These are phyloP conservation scores for Tiliqua scincoides DNA, from an alignment of 2,113 vertebrate genomes.

Conservation along the genomic window DNA sequence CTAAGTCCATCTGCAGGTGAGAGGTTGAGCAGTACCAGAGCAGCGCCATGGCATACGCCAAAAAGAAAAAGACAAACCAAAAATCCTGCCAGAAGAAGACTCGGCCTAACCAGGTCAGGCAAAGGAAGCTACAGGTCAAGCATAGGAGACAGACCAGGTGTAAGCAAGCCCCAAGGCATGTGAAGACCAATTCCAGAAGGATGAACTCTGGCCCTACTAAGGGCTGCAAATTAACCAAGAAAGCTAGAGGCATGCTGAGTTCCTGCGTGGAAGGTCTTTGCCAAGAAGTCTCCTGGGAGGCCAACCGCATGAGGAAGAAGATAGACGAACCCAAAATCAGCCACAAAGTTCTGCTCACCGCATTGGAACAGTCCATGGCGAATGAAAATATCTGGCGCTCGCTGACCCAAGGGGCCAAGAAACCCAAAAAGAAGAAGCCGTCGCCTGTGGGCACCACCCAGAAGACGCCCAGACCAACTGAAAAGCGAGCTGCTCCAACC, in stretches of 20 bases:
- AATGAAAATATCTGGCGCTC: neutral
- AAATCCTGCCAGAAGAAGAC: neutral
- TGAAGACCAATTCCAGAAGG: neutral
- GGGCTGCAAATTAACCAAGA: neutral
- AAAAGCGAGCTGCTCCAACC: neutral
- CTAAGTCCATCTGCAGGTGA: neutral
- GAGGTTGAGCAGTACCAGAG: neutral
- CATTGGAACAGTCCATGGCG: slow-evolving; percentile 2
- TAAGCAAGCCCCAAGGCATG: neutral
- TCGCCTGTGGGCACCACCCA: neutral
- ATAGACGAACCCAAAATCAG: neutral
- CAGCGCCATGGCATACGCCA: neutral
- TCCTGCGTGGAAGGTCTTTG: slow-evolving; percentile 8
- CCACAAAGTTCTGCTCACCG: neutral
- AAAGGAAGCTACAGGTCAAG: neutral
- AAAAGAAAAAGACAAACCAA: neutral
- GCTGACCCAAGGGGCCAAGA: neutral
- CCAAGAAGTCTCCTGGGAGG: neutral
- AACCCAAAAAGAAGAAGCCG: neutral
- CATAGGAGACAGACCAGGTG: neutral
- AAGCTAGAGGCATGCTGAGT: neutral
- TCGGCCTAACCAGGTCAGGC: neutral
- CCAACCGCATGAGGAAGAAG: slow-evolving; percentile 8
- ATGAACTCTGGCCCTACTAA: neutral
- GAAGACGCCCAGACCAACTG: neutral